phyloP scores from a whole-genome alignment of 2,797 vertebrate species.

The Lithobates pipiens region DNA sequence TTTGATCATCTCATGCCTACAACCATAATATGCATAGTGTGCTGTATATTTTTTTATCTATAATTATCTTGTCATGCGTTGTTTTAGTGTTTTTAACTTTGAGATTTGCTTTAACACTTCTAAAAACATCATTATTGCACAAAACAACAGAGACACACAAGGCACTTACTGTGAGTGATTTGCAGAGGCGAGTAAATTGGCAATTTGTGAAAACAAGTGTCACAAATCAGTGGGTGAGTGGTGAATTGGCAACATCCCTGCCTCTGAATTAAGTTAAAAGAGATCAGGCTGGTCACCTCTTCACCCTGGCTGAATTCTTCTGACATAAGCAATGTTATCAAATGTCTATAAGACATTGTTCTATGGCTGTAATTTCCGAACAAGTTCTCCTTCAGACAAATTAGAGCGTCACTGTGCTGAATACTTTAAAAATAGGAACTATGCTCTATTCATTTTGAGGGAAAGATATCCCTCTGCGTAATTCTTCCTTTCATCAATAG shows the following conservation, averaged over 20 bases:
- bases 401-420: neutral
- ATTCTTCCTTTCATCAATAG: too few species aligned
- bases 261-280: neutral
- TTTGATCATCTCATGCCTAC: too few species aligned
- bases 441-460: too few species aligned
- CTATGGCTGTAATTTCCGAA: neutral
- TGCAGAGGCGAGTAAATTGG: neutral
- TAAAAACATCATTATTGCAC: too few species aligned
- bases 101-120: neutral
- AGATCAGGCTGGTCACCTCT: neutral
- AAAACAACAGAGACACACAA: neutral
- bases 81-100: neutral
- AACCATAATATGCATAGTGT: too few species aligned
- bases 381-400: slow-evolving; percentile 7
- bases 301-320: slow-evolving; percentile 1
- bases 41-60: too few species aligned
- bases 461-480: too few species aligned
- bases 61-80: neutral
- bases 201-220: slow-evolving; percentile 2
- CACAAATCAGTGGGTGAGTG: neutral
- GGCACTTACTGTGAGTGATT: neutral
- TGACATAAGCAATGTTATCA: slow-evolving; percentile 1
- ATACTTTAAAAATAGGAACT: too few species aligned
- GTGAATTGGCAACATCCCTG: slow-evolving; percentile 1
- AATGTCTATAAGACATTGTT: slow-evolving; percentile 5